Evolutionary conservation across 1,140 invertebrate species (phyloP), one percentile per base, ranked within the genome.

Genomic region (Drosophila asahinai): DNA sequence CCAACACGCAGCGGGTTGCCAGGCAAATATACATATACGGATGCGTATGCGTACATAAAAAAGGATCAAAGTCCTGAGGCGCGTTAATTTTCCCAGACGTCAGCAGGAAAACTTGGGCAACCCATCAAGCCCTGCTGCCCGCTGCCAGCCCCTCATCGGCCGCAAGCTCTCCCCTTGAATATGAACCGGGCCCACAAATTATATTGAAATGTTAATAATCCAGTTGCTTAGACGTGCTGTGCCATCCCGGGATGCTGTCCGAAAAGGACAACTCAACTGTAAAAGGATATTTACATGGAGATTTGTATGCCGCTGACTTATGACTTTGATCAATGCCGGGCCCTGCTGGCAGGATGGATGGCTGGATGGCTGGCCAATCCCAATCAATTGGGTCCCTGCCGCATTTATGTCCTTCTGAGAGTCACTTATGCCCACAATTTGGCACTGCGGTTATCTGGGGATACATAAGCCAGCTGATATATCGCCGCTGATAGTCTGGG

Each of bases 191-290:
- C 64, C 74, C 86, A 80, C 86, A 90, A 90, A 90, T 90, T 90
- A 90, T 90, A 90, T 91, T 90, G 86, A 90, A 90, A 90, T 90
- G 86, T 90, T 90, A 86, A 90, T 90, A 90, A 90, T 90, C 86
- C 86, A 90, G 86, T 90, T 86, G 86, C 86, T 77, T 80, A 80
- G 84, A 81, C 77, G 81, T 87, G 84, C 80, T 83, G 80, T 51
- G 83, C 66, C 55, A 51, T 51, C 52, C 49, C 71, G 40, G 70
- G 65, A 49, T 73, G 22, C 22, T 25, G 67, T 73, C 63, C 45
- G 67, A 89, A 90, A 90, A 86, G 86, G 86, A 90, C 86, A 90
- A 80, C 83, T 87, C 77, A 77, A 81, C 84, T 87, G 71, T 80
- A 73, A 77, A 87, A 79, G 80, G 87, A 91, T 91, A 91, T 91